A percentile compares a stretch with the other conserved stretches of the same genome.
These are phyloP conservation scores for Cordilura impudica DNA, from an alignment of 2,888 invertebrate species.

Conservation along the genomic window DNA sequence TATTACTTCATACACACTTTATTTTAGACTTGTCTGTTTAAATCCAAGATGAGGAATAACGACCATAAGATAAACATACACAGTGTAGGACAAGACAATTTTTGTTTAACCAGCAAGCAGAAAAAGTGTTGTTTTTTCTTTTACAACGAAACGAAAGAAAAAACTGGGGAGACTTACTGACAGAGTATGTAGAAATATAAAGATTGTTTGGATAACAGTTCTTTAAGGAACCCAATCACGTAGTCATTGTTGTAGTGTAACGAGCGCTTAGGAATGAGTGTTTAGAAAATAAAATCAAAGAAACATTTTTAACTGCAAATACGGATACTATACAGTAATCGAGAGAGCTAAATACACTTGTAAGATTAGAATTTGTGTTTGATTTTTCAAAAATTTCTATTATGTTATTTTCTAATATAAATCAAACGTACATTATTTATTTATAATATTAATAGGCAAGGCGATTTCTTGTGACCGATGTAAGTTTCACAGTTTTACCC, in stretches of 20 bases:
- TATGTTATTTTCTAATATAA: too few relatives aligned
- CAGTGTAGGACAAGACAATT: background rate
- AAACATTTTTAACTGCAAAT: slow-evolving; percentile 3
- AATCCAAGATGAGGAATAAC: slow-evolving; percentile 21
- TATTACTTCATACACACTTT: background rate
- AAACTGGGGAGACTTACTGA: slow-evolving; percentile 46
- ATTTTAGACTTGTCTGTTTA: slow-evolving; percentile 37
- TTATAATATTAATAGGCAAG: too few relatives aligned
- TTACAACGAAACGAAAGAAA: slow-evolving; percentile 4
- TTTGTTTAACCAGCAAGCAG: background rate
- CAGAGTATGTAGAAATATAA: slow-evolving; percentile 39
- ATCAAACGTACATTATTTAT: too few relatives aligned
- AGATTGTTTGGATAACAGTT: slow-evolving; percentile 57
- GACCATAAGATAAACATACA: slow-evolving; percentile 12
- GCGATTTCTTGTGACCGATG: too few relatives aligned
- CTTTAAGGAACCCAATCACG: slow-evolving; percentile 61
- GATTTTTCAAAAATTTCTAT: too few relatives aligned
- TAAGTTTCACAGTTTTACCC: too few relatives aligned
- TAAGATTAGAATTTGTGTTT: background rate
- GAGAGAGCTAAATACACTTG: slow-evolving; percentile 1
- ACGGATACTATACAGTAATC: background rate
- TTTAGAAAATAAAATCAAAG: slow-evolving; percentile 43
- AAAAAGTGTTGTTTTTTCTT: slow-evolving; percentile 29
- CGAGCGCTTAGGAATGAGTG: slow-evolving; percentile 26
- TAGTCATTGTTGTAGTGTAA: slow-evolving; percentile 45